A percentile compares a stretch with the other conserved stretches of the same genome.
These are phyloP conservation scores for Laupala kohalensis DNA, from an alignment of 1,140 invertebrate species.

Conservation along the genomic window DNA sequence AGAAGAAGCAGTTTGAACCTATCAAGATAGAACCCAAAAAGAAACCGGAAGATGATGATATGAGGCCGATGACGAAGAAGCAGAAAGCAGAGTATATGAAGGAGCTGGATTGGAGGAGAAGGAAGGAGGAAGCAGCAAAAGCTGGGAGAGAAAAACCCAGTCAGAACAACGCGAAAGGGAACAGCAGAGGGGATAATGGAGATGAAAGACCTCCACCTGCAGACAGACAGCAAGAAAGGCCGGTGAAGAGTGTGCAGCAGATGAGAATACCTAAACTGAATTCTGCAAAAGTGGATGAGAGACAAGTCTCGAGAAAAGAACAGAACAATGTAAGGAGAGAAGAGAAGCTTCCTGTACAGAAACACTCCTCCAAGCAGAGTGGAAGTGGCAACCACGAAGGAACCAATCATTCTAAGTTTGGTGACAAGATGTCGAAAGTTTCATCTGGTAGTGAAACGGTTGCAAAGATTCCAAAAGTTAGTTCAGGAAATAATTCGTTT, in stretches of 20 bases:
- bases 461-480: background rate
- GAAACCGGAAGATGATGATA: conserved; percentile 41
- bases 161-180: too few relatives aligned
- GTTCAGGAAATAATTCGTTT: background rate
- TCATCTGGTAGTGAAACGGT: background rate
- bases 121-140: conserved; percentile 6
- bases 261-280: background rate
- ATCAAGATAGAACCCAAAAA: conserved; percentile 42
- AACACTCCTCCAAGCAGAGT: too few relatives aligned
- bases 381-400: background rate
- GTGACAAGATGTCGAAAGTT: too few relatives aligned
- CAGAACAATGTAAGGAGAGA: background rate
- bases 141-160: background rate
- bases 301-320: background rate
- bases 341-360: background rate
- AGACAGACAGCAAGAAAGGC: background rate
- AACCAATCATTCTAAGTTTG: background rate
- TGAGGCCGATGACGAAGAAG: conserved; percentile 62
- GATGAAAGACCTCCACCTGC: background rate
- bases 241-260: background rate
- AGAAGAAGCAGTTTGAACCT: conserved; percentile 70
- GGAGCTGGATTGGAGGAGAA: conserved; percentile 33
- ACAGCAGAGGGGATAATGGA: too few relatives aligned
- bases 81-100: conserved; percentile 58
- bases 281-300: background rate